Base-by-base conservation (phyloP, 2,888 invertebrate species). In the Lathronympha strigana region DNA sequence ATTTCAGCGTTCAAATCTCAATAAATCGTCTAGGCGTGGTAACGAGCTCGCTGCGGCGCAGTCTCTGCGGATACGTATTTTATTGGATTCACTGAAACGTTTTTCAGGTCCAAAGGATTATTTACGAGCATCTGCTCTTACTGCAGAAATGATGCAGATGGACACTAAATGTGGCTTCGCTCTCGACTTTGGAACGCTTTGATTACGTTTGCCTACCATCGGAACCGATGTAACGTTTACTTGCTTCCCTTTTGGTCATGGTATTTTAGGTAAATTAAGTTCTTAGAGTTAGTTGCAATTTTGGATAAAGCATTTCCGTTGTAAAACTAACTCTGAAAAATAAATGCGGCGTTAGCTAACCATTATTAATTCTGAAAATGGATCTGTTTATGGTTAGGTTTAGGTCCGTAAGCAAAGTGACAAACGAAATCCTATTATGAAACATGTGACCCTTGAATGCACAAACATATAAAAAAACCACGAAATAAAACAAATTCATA, bases 51-150 rank as follows among this genome's bases (percentile, higher is more conserved):
- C 85, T 89, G 90, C 89, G 90, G 89, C 90, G 88, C 83, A 88
- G 84, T 88, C 90, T 89, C 89, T 90, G 88, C 90, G 91, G 91
- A 91, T 92, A 90, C 90, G 90, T 91, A 90, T 90, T 92, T 91
- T 92, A 92, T 92, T 91, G 90, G 91, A 92, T 90, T 90, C 88
- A 89, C 84, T 88, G 90, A 90, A 91, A 92, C 91, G 90, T 90
- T 92, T 91, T 91, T 90, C 91, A 89, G 88, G 87, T 88, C 90
- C 87, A 82, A 84, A 86, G 88, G 90, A 91, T 92, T 90, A 91
- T 91, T 92, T 90, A 91, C 88, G 90, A 89, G 84, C 87, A 86
- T 89, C 90, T 90, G 87, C 82, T 81, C 77, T 82, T 73, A 78
- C 82, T 88, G 90, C 90, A 88, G 87, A 88, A 85, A 89, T 90